These are phyloP conservation scores for Solenodon paradoxus DNA, from an alignment of 2,113 vertebrate genomes.

Conservation along the genomic window DNA sequence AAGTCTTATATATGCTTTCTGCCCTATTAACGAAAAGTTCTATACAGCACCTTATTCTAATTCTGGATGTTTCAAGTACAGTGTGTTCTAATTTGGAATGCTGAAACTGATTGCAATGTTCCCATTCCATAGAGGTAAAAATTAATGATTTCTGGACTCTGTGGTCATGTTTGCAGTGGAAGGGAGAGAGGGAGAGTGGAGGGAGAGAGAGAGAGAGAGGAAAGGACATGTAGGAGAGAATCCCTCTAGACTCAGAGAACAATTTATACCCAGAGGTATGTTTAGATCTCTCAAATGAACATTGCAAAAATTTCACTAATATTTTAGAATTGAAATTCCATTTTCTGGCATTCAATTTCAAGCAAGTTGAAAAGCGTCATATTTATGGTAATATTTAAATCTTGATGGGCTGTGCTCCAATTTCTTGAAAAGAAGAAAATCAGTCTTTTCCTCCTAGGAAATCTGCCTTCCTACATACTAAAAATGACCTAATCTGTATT, in stretches of 20 bases:
- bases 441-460: neutral
- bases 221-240: neutral
- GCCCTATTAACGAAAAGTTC: neutral
- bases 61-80: neutral
- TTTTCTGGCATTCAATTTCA: neutral
- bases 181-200: no score
- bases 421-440: neutral
- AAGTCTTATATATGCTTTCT: neutral
- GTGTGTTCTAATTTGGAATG: neutral
- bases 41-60: neutral
- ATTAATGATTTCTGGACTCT: neutral
- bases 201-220: neutral
- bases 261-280: neutral
- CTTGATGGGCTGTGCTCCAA: neutral
- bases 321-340: constrained; percentile 5
- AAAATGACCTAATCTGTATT: neutral
- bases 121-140: neutral
- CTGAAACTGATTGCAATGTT: neutral
- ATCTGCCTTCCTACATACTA: neutral
- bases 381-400: neutral
- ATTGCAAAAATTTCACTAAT: neutral
- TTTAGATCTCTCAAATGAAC: neutral
- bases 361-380: neutral
- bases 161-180: neutral
- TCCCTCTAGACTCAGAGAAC: neutral